Conservation (phyloP, 2,888 invertebrate genomes). For the Psylliodes chrysocephalus region DNA sequence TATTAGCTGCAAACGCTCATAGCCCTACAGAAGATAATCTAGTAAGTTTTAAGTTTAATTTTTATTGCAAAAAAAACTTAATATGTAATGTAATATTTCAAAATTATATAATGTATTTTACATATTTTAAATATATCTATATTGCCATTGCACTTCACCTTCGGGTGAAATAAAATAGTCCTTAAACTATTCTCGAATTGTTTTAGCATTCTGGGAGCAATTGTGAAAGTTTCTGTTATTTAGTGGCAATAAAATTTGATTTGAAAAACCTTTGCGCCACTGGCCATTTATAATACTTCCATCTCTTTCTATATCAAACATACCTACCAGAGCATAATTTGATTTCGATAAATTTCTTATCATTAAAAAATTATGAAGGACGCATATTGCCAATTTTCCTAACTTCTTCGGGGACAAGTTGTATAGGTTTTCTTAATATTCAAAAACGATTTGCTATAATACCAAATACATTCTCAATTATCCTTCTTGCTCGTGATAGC, state of each 20-base stretch:
- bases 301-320: slow-evolving; percentile 17
- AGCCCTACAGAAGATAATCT: too few relatives aligned
- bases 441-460: slow-evolving; percentile 8
- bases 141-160: background rate
- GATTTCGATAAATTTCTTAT: background rate
- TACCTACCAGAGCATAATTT: slow-evolving; percentile 9
- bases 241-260: background rate
- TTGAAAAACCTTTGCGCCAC: background rate
- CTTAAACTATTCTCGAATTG: background rate
- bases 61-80: too few relatives aligned
- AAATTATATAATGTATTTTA: too few relatives aligned
- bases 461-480: slow-evolving; percentile 12
- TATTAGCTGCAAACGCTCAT: too few relatives aligned
- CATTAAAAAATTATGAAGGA: slow-evolving; percentile 24
- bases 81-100: too few relatives aligned
- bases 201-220: background rate
- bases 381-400: slow-evolving; percentile 18
- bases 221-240: background rate
- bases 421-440: slow-evolving; percentile 7
- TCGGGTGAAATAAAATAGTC: background rate
- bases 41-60: too few relatives aligned
- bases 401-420: slow-evolving; percentile 12
- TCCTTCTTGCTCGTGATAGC: slow-evolving; percentile 2
- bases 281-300: slow-evolving; percentile 1
- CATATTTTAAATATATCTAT: background rate